Evolutionary conservation across 2,113 vertebrate genomes (phyloP).

Genomic region (Neogobius melanostomus): DNA sequence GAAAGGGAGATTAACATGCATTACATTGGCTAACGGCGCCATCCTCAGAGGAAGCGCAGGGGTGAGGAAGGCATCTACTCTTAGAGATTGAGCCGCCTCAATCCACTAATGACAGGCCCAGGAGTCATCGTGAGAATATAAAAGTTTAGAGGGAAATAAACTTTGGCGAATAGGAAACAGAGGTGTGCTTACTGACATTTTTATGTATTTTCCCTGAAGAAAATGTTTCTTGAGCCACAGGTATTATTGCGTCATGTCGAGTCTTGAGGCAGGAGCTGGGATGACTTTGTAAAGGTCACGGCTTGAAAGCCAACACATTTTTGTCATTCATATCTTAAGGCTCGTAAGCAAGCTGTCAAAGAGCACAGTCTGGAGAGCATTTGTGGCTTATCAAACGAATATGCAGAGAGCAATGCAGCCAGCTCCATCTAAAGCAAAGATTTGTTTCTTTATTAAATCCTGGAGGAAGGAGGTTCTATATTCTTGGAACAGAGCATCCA

Average conservation of each 20-base stretch:
- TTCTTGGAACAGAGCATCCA: no score
- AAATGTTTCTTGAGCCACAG: constrained; percentile 6
- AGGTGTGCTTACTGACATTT: constrained; percentile 2
- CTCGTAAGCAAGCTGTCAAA: not conserved
- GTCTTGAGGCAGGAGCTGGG: not conserved
- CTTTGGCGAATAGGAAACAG: not conserved
- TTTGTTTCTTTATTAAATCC: no score
- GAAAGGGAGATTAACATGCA: constrained; percentile 70
- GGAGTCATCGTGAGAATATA: not conserved
- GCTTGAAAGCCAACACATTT: not conserved
- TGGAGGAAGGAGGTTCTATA: no score
- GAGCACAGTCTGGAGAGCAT: no score
- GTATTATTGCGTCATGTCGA: not conserved
- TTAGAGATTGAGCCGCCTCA: constrained; percentile 54
- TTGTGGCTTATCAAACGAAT: not conserved
- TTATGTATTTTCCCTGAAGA: not conserved
- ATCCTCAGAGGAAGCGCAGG: constrained; percentile 44
- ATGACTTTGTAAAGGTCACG: constrained; percentile 2
- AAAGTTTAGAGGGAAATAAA: not conserved
- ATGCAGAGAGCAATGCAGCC: no score
- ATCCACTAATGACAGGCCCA: constrained; percentile 61
- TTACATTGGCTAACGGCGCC: constrained; percentile 43
- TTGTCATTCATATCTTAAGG: not conserved
- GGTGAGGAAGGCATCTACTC: constrained; percentile 49
- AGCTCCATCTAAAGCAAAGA: no score